These are phyloP conservation scores for Xestia xanthographa DNA, from an alignment of 2,888 invertebrate genomes.

Conservation along the genomic window DNA sequence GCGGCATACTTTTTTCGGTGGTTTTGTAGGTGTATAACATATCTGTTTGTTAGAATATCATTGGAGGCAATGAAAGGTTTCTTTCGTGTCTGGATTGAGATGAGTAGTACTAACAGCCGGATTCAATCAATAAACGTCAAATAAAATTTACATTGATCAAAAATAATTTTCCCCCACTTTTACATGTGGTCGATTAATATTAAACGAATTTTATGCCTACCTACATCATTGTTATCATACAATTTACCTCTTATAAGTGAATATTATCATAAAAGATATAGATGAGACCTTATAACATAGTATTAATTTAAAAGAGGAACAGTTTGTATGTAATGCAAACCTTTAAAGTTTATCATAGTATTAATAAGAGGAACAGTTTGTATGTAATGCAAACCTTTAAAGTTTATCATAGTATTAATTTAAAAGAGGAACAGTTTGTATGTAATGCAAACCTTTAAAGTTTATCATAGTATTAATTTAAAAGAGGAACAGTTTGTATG, in stretches of 20 bases:
- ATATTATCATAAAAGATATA: no score
- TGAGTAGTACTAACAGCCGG: not conserved
- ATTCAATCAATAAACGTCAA: not conserved
- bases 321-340: not conserved
- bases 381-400: no score
- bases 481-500: not conserved
- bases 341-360: no score
- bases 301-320: not conserved
- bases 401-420: no score
- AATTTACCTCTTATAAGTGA: not conserved
- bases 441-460: no score
- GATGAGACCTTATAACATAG: no score
- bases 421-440: no score
- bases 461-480: not conserved
- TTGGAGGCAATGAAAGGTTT: not conserved
- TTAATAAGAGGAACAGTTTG: no score
- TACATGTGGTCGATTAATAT: not conserved
- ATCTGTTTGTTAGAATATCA: no score
- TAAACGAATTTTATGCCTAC: not conserved
- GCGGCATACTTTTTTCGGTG: no score
- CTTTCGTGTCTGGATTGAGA: not conserved
- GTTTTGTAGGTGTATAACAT: no score
- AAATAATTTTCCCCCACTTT: conserved; percentile 1
- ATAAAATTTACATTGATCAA: not conserved
- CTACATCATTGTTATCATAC: not conserved